These are phyloP conservation scores for Perodicticus potto DNA, from an alignment of 2,797 vertebrate genomes.

Conservation along the genomic window DNA sequence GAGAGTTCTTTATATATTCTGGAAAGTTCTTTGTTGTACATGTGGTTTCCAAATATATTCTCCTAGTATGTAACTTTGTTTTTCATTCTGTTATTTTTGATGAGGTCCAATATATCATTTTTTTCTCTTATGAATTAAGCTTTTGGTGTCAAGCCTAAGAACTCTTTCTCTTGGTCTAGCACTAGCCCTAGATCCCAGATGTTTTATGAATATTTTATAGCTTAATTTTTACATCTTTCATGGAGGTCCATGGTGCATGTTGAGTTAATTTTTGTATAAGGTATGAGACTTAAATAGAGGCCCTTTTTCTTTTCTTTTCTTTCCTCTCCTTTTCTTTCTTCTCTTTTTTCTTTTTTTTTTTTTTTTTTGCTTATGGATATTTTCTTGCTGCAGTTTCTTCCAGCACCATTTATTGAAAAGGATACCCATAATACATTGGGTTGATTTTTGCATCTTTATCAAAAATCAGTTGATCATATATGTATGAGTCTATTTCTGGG, in stretches of 20 bases:
- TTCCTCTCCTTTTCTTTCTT: neutral
- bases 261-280: neutral
- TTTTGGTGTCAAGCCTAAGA: neutral
- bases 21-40: neutral
- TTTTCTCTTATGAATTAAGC: neutral
- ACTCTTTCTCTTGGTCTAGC: neutral
- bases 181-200: neutral
- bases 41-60: neutral
- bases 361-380: neutral
- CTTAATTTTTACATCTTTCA: neutral
- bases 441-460: neutral
- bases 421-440: neutral
- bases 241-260: neutral
- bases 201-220: neutral
- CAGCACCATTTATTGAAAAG: neutral
- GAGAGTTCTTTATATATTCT: neutral
- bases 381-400: neutral
- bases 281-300: neutral
- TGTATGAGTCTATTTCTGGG: neutral
- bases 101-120: neutral
- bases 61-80: neutral
- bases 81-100: neutral
- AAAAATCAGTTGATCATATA: neutral
- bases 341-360: neutral
- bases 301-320: neutral